Conservation (phyloP, 2,797 vertebrate genomes). For the Champsocephalus gunnari region DNA sequence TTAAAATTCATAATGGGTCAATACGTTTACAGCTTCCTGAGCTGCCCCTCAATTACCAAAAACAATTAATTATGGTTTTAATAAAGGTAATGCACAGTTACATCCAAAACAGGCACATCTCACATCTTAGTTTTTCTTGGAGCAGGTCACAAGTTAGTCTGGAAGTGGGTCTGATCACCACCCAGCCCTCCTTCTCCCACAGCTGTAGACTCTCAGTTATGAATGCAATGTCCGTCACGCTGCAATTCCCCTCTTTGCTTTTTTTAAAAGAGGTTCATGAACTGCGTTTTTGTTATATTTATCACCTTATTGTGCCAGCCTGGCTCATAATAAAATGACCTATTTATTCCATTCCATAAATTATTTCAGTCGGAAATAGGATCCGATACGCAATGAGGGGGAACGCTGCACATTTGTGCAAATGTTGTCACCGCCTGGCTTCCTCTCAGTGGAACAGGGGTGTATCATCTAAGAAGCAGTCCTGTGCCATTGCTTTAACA, state of each 20-base stretch:
- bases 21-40: neutral
- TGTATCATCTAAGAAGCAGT: constrained; percentile 38
- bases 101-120: neutral
- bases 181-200: constrained; percentile 31
- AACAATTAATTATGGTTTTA: constrained; percentile 1
- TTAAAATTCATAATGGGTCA: neutral
- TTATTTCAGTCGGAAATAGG: constrained; percentile 60
- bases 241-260: constrained; percentile 44
- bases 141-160: neutral
- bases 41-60: neutral
- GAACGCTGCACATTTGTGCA: constrained; percentile 46
- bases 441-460: constrained; percentile 30
- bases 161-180: constrained; percentile 23
- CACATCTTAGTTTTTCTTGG: neutral
- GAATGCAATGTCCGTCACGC: constrained; percentile 21
- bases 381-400: constrained; percentile 48
- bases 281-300: constrained; percentile 51
- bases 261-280: constrained; percentile 50
- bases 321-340: constrained; percentile 65
- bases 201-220: constrained; percentile 44
- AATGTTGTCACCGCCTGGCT: constrained; percentile 38
- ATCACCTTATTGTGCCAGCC: constrained; percentile 55
- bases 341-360: constrained; percentile 70
- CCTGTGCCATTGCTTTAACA: constrained; percentile 21
- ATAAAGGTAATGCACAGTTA: neutral